These are phyloP conservation scores for Alfaro cultratus DNA, from an alignment of 2,797 vertebrate genomes.

Conservation along the genomic window DNA sequence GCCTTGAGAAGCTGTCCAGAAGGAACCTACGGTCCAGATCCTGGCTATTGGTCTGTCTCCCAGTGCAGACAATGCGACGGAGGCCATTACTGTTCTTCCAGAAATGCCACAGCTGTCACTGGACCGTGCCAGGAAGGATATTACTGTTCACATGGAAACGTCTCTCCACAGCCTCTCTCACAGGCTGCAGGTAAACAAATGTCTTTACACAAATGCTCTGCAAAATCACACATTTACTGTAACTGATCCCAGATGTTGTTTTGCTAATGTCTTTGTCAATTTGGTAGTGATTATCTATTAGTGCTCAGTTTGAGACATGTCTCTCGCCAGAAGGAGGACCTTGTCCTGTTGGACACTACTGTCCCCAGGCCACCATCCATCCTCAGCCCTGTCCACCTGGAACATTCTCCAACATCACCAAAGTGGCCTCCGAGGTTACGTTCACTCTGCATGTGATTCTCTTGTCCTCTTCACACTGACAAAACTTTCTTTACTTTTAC, in stretches of 20 bases:
- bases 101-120: conserved; percentile 81
- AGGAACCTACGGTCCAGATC: conserved; percentile 83
- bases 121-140: conserved; percentile 85
- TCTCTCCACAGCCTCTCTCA: conserved; percentile 75
- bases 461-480: not conserved
- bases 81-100: conserved; percentile 85
- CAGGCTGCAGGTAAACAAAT: conserved; percentile 72
- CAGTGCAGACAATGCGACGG: conserved; percentile 84
- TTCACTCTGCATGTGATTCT: conserved; percentile 24
- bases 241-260: not conserved
- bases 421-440: conserved; percentile 81
- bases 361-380: conserved; percentile 77
- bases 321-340: conserved; percentile 82
- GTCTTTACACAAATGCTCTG: not conserved
- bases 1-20: conserved; percentile 83
- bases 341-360: conserved; percentile 88
- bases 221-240: conserved; percentile 1
- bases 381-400: conserved; percentile 86
- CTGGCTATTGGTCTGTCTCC: conserved; percentile 70
- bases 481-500: not conserved
- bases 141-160: conserved; percentile 84
- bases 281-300: not conserved
- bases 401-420: conserved; percentile 83
- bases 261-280: not conserved
- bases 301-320: conserved; percentile 14